These are phyloP conservation scores for Saxidomus purpurata DNA, from an alignment of 1,140 invertebrate species.

Conservation along the genomic window DNA sequence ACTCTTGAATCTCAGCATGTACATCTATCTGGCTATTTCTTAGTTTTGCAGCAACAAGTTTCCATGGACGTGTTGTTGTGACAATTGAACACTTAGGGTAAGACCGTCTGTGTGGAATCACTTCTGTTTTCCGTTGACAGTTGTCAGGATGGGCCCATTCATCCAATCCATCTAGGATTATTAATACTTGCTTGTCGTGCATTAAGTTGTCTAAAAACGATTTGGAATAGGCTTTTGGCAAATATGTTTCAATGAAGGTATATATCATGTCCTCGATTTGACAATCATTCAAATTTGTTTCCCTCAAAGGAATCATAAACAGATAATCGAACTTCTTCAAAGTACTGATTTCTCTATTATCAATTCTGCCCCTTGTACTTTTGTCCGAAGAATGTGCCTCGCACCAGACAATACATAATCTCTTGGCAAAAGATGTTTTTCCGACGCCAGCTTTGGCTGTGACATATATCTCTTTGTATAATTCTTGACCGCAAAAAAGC, in stretches of 20 bases:
- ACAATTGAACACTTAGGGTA: neutral
- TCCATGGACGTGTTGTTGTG: neutral
- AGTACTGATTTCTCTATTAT: neutral
- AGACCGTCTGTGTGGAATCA: neutral
- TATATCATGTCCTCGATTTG: neutral
- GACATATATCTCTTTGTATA: neutral
- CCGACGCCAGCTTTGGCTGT: neutral
- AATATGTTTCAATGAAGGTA: neutral
- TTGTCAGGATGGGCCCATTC: neutral
- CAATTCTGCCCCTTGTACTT: neutral
- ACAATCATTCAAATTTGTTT: neutral
- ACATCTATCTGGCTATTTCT: neutral
- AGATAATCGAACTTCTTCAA: neutral
- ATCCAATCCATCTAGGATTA: neutral
- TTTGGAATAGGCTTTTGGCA: neutral
- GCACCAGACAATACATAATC: neutral
- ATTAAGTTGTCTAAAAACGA: neutral
- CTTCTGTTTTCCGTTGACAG: neutral
- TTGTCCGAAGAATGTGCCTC: neutral
- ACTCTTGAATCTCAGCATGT: neutral
- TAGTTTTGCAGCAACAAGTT: neutral
- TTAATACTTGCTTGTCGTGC: neutral
- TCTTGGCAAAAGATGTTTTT: neutral
- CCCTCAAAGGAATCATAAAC: neutral
- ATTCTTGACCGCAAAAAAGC: neutral